phyloP scores from a whole-genome alignment of 2,888 invertebrate genomes.

The Lordiphosa andalusiaca region DNA sequence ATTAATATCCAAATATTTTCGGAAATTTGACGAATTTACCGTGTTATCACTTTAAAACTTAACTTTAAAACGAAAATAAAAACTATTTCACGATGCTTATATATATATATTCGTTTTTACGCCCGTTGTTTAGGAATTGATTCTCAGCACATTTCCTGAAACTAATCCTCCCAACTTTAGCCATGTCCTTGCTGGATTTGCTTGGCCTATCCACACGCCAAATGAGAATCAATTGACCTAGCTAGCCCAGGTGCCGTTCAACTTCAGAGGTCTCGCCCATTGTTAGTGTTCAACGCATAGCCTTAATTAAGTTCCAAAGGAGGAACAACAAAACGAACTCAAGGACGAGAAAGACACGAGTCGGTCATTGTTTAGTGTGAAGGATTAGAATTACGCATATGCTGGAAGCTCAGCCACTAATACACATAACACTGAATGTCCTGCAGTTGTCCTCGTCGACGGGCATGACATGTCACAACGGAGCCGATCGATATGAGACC shows the following conservation, averaged over 20 bases:
- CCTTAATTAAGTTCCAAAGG: slow-evolving; percentile 64
- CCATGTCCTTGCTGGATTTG: background rate
- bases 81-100: too few species aligned
- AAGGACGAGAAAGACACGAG: slow-evolving; percentile 58
- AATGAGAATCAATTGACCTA: slow-evolving; percentile 23
- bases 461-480: slow-evolving; percentile 48
- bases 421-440: slow-evolving; percentile 15
- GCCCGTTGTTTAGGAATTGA: too few species aligned
- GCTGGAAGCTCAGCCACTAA: slow-evolving; percentile 34
- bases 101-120: too few species aligned
- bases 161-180: background rate
- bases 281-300: slow-evolving; percentile 49
- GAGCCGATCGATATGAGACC: slow-evolving; percentile 35
- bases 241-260: slow-evolving; percentile 22
- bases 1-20: too few species aligned
- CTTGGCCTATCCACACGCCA: background rate
- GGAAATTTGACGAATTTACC: too few species aligned
- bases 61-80: too few species aligned
- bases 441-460: slow-evolving; percentile 37
- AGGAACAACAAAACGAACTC: slow-evolving; percentile 6
- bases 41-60: too few species aligned
- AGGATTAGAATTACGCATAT: slow-evolving; percentile 45
- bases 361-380: slow-evolving; percentile 24
- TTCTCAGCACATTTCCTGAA: too few species aligned
- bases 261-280: slow-evolving; percentile 16